phyloP scores from a whole-genome alignment of 1,140 invertebrate genomes.

The Lordiphosa mommai region DNA sequence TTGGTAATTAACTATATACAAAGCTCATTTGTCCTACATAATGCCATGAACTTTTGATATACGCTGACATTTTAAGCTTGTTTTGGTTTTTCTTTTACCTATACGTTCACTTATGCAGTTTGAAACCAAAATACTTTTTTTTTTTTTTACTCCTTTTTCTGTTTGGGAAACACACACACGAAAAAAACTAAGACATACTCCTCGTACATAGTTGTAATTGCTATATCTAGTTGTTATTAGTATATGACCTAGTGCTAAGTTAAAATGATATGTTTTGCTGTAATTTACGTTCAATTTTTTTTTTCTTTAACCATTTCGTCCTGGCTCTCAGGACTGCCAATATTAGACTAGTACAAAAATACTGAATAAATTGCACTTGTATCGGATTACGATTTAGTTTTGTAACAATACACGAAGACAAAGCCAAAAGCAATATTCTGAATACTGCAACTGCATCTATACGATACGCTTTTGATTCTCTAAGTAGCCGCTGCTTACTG shows the following conservation, averaged over 20 bases:
- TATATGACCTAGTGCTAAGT: slow-evolving; percentile 31
- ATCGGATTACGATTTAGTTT: slow-evolving; percentile 17
- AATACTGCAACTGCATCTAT: slow-evolving; percentile 16
- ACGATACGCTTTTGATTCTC: slow-evolving; percentile 21
- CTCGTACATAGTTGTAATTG: slow-evolving; percentile 32
- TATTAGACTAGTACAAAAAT: slow-evolving; percentile 70
- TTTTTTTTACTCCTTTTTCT: background rate
- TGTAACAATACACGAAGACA: slow-evolving; percentile 32
- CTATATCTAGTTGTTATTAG: slow-evolving; percentile 41
- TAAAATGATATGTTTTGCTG: slow-evolving; percentile 72
- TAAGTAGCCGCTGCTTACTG: slow-evolving; percentile 1
- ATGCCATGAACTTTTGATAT: slow-evolving; percentile 20
- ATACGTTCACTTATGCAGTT: slow-evolving; percentile 71
- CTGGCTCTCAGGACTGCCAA: slow-evolving; percentile 10
- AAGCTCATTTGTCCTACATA: slow-evolving; percentile 67
- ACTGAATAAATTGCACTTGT: slow-evolving; percentile 72
- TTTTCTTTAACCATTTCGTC: background rate
- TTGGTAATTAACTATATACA: slow-evolving; percentile 61
- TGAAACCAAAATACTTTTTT: slow-evolving; percentile 59
- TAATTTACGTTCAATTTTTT: slow-evolving; percentile 45
- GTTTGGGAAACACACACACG: slow-evolving; percentile 36
- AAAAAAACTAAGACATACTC: slow-evolving; percentile 19
- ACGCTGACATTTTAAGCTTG: slow-evolving; percentile 23
- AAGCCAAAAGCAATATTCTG: slow-evolving; percentile 31
- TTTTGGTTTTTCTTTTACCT: slow-evolving; percentile 47